Percentiles rank a stretch among this genome's conserved stretches.
Conservation (phyloP, 2,797 vertebrate genomes). For the Orestias chungarensis region DNA sequence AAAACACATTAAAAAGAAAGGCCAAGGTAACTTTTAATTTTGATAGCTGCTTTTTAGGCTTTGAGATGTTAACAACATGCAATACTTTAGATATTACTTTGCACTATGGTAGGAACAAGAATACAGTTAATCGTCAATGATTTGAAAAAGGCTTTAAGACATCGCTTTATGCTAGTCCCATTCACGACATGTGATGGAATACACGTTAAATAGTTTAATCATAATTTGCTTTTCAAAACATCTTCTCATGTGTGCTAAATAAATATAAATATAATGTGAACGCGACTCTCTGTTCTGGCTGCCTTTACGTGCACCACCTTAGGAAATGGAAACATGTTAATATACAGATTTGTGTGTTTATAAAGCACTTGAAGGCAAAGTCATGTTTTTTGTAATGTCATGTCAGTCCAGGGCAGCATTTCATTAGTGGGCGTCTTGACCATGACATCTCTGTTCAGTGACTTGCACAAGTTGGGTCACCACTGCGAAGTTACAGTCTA, state of each 20-base stretch:
- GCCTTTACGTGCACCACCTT: conserved; percentile 53
- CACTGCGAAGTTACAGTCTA: neutral
- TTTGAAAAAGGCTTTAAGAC: conserved; percentile 13
- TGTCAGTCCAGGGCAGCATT: neutral
- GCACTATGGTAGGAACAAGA: conserved; percentile 14
- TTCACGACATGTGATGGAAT: conserved; percentile 14
- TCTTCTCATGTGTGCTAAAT: conserved; percentile 6
- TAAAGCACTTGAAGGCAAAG: conserved; percentile 1
- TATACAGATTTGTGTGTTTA: conserved; percentile 17
- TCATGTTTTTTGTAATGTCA: neutral
- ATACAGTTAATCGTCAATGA: conserved; percentile 3
- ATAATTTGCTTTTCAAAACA: conserved; percentile 4
- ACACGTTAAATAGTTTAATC: conserved; percentile 15
- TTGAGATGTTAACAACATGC: conserved; percentile 13
- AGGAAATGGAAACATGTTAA: conserved; percentile 22
- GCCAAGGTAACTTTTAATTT: neutral
- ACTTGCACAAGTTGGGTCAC: neutral
- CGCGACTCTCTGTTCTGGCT: conserved; percentile 29
- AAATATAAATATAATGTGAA: conserved; percentile 10
- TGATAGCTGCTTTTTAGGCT: conserved; percentile 25
- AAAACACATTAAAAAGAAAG: neutral
- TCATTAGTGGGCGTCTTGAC: neutral
- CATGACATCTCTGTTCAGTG: neutral
- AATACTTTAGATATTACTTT: neutral
- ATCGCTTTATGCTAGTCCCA: conserved; percentile 11